A percentile compares a stretch with the other conserved stretches of the same genome.
These are phyloP conservation scores for Notocelia uddmanniana DNA, from an alignment of 2,888 invertebrate species.

Conservation along the genomic window DNA sequence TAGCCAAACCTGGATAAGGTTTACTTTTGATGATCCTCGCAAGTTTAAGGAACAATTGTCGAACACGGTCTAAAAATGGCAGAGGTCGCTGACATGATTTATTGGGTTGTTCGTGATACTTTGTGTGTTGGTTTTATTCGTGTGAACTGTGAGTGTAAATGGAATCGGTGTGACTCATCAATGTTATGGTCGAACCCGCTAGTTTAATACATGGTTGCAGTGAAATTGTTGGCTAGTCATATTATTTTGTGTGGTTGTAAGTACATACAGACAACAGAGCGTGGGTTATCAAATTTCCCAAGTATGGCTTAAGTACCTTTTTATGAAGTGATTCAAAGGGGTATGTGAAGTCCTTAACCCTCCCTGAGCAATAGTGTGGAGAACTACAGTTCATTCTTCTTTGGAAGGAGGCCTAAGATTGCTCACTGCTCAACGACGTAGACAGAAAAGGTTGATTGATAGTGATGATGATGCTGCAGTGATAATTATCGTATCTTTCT, in stretches of 20 bases:
- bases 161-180: slow-evolving; percentile 37
- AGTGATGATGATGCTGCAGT: not conserved
- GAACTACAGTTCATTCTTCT: no score
- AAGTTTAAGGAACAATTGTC: slow-evolving; percentile 60
- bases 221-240: not conserved
- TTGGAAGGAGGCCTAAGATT: no score
- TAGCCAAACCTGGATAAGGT: slow-evolving; percentile 13
- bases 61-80: slow-evolving; percentile 63
- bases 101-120: slow-evolving; percentile 49
- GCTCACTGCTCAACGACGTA: no score
- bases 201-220: slow-evolving; percentile 8
- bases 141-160: slow-evolving; percentile 34
- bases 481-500: not conserved
- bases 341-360: no score
- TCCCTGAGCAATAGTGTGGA: no score
- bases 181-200: slow-evolving; percentile 32
- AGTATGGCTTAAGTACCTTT: no score
- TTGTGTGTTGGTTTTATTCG: slow-evolving; percentile 54
- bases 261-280: not conserved
- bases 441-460: no score
- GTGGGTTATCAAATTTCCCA: not conserved
- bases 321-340: not conserved
- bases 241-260: not conserved
- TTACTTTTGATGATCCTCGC: slow-evolving; percentile 27
- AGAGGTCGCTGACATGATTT: slow-evolving; percentile 69